Evolutionary conservation across 2,113 vertebrate species (phyloP).

Genomic region (Trichomycterus rosablanca): DNA sequence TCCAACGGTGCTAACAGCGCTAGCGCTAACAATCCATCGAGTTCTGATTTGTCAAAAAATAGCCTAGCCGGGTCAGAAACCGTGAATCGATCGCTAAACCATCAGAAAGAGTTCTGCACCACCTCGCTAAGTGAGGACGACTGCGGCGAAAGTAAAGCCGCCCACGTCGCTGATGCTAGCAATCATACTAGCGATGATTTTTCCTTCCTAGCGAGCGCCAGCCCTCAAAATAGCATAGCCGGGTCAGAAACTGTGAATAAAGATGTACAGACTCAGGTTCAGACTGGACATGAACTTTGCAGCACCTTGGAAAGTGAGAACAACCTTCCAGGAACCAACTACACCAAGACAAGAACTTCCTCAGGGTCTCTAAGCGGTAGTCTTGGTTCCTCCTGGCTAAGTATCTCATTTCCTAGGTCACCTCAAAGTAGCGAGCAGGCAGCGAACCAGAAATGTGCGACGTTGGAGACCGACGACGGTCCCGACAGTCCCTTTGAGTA

Average conservation of each 20-base stretch:
- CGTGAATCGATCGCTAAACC: no score
- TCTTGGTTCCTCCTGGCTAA: conserved; percentile 64
- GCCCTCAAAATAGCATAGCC: no score
- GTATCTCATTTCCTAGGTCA: conserved; percentile 38
- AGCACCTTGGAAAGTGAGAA: conserved; percentile 25
- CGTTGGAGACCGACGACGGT: conserved; percentile 9
- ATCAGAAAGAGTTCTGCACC: no score
- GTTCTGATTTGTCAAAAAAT: no score
- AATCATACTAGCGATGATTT: no score
- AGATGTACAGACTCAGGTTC: neutral
- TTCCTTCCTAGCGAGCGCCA: no score
- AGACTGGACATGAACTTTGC: neutral
- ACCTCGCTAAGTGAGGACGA: no score
- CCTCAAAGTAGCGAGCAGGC: conserved; percentile 1
- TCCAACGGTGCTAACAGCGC: neutral
- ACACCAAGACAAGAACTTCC: conserved; percentile 8
- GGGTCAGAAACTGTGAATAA: neutral
- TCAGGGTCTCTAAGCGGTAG: conserved; percentile 41
- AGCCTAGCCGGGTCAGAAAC: no score
- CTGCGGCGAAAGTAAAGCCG: no score
- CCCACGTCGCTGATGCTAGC: no score
- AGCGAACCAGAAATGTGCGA: conserved; percentile 18
- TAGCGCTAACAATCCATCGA: neutral
- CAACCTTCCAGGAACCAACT: neutral
- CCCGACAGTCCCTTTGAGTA: neutral